phyloP scores from a whole-genome alignment of 2,797 vertebrate species.

The Acipenser oxyrinchus region DNA sequence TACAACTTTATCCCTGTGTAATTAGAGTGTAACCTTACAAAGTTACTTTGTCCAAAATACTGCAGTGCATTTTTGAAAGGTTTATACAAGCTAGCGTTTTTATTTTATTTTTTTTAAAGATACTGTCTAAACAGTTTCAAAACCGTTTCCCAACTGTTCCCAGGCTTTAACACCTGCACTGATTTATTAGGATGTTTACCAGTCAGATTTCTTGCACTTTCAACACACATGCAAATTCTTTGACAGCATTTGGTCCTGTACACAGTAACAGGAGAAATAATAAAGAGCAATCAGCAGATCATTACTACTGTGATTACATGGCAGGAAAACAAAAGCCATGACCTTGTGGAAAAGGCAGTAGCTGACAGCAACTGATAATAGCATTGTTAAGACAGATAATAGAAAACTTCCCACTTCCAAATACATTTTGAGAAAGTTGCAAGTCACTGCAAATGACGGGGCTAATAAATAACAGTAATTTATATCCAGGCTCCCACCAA shows the following conservation, averaged over 20 bases:
- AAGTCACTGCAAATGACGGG: constrained; percentile 20
- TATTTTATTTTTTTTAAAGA: too few species aligned
- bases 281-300: constrained; percentile 71
- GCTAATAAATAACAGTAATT: constrained; percentile 34
- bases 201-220: constrained; percentile 51
- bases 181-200: constrained; percentile 36
- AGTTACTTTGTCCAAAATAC: too few species aligned
- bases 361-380: constrained; percentile 62
- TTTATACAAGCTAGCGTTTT: too few species aligned
- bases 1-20: too few species aligned
- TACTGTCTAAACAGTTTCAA: neutral
- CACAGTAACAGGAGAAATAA: constrained; percentile 44
- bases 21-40: too few species aligned
- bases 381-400: constrained; percentile 31
- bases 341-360: constrained; percentile 45
- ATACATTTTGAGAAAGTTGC: constrained; percentile 42
- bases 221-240: constrained; percentile 36
- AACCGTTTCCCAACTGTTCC: neutral
- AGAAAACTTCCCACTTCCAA: constrained; percentile 27
- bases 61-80: too few species aligned
- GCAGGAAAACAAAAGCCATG: constrained; percentile 58
- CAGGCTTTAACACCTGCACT: neutral
- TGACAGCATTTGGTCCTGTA: constrained; percentile 45
- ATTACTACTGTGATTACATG: constrained; percentile 68
- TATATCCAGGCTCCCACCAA: constrained; percentile 18